phyloP scores from a whole-genome alignment of 2,113 vertebrate genomes.

The Python bivittatus region DNA sequence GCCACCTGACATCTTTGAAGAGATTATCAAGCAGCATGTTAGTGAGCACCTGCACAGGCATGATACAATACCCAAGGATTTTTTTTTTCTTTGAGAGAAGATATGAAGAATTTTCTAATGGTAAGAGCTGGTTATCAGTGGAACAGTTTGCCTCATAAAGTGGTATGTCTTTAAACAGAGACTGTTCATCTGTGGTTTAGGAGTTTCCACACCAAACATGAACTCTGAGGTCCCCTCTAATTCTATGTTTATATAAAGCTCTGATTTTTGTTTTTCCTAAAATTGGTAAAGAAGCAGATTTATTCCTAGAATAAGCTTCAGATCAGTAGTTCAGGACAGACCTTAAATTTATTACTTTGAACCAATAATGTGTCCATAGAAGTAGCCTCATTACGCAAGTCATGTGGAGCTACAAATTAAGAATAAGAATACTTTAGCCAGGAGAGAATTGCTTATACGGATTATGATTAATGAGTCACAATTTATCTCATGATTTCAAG shows the following conservation, averaged over 20 bases:
- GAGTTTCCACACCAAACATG: no score
- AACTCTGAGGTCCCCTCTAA: not conserved
- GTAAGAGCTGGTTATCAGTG: no score
- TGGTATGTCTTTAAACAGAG: no score
- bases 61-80: no score
- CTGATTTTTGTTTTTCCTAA: not conserved
- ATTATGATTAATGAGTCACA: constrained; percentile 6
- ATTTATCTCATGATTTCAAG: not conserved
- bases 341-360: not conserved
- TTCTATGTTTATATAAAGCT: not conserved
- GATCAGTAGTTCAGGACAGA: accelerated
- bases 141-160: no score
- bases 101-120: no score
- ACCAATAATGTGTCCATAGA: not conserved
- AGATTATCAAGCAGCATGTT: no score
- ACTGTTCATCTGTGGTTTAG: no score
- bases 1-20: no score
- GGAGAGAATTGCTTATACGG: not conserved
- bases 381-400: not conserved
- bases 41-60: no score
- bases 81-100: no score
- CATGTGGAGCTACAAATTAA: not conserved
- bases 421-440: not conserved
- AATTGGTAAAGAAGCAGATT: not conserved
- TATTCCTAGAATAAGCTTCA: not conserved